These are phyloP conservation scores for Gopherus evgoodei DNA, from an alignment of 2,113 vertebrate species.

Conservation along the genomic window DNA sequence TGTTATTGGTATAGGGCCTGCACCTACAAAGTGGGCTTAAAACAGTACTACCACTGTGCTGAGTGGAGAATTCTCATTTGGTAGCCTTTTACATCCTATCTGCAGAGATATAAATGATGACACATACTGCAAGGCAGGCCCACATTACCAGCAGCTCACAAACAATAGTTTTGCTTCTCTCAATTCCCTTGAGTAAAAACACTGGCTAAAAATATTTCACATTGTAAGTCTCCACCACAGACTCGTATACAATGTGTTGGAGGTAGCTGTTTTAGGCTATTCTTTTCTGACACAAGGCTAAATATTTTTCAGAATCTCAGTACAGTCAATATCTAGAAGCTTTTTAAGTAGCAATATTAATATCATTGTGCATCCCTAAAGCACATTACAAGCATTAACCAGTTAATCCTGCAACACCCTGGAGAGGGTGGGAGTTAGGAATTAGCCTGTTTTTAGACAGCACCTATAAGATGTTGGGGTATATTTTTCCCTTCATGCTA, in stretches of 20 bases:
- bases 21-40: rapidly evolving
- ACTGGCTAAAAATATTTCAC: background rate
- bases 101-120: rapidly evolving
- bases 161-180: background rate
- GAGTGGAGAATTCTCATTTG: background rate
- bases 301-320: background rate
- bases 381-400: background rate
- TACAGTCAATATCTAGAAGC: background rate
- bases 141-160: rapidly evolving
- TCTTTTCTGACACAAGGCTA: background rate
- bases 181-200: rapidly evolving
- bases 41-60: rapidly evolving
- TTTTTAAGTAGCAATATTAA: background rate
- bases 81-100: rapidly evolving
- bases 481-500: background rate
- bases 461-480: background rate
- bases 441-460: background rate
- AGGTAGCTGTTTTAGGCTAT: rapidly evolving
- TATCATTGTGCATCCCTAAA: background rate
- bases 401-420: background rate
- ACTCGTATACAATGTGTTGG: background rate
- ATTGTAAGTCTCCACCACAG: background rate
- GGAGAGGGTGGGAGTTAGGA: background rate
- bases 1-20: background rate
- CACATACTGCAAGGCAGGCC: background rate